Evolutionary conservation across 2,888 invertebrate genomes (phyloP).

Genomic region (Caenorhabditis sp.): DNA sequence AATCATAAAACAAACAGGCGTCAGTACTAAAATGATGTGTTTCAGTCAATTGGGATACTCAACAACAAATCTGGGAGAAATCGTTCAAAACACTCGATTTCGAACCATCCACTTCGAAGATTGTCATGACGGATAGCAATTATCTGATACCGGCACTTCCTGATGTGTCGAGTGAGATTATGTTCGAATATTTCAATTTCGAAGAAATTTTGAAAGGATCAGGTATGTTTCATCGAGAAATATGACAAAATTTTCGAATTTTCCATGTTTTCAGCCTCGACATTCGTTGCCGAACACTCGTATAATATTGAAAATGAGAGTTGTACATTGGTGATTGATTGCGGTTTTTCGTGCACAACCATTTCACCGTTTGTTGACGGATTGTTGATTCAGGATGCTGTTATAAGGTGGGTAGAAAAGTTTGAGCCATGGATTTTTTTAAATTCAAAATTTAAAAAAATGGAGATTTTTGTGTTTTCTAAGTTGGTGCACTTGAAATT

Average conservation of each 20-base stretch:
- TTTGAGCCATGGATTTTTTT: too few relatives aligned
- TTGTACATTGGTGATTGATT: constrained; percentile 86
- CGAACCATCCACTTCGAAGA: constrained; percentile 77
- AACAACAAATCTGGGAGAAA: constrained; percentile 92
- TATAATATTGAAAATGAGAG: constrained; percentile 71
- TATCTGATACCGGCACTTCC: constrained; percentile 91
- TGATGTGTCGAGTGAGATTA: constrained; percentile 91
- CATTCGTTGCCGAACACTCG: constrained; percentile 79
- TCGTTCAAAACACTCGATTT: constrained; percentile 78
- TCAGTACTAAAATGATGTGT: too few relatives aligned
- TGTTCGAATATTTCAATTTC: constrained; percentile 96
- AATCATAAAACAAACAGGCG: too few relatives aligned
- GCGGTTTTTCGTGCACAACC: constrained; percentile 94
- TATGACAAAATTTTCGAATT: background rate
- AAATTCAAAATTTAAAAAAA: too few relatives aligned
- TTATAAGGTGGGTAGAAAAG: constrained; percentile 50
- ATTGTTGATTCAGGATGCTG: constrained; percentile 53
- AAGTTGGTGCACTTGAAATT: too few relatives aligned
- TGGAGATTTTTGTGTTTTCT: too few relatives aligned
- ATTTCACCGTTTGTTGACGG: constrained; percentile 88
- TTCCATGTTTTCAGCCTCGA: constrained; percentile 77
- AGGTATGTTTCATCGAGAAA: constrained; percentile 37
- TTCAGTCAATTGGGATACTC: constrained; percentile 88
- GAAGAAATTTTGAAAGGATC: constrained; percentile 76
- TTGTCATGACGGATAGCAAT: constrained; percentile 90